Percentiles rank a stretch among this genome's conserved stretches.
Conservation (phyloP, 2,888 invertebrate genomes). For the Zhengitettix transpicula region DNA sequence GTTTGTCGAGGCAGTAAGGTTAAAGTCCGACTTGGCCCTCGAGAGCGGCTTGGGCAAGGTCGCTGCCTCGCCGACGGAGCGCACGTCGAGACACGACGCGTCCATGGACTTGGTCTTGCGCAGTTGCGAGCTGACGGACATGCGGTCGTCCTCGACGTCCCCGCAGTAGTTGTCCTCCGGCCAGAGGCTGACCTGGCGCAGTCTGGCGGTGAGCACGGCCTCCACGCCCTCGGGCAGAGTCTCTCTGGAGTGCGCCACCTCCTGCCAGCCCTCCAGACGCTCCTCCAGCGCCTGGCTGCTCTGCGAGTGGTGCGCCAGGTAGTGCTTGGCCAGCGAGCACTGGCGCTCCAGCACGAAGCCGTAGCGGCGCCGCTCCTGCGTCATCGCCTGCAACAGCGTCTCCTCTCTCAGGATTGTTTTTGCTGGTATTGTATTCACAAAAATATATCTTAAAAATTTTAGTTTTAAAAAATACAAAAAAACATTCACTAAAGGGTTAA, state of each 20-base stretch:
- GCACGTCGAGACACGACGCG: constrained; percentile 70
- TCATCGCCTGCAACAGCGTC: constrained; percentile 67
- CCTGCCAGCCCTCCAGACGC: constrained; percentile 77
- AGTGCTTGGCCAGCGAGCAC: constrained; percentile 79
- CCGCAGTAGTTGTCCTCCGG: too few species aligned
- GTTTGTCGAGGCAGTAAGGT: constrained; percentile 58
- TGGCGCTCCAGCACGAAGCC: constrained; percentile 83
- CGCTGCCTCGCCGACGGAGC: constrained; percentile 24
- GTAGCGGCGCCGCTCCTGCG: constrained; percentile 77
- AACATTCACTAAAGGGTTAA: too few species aligned
- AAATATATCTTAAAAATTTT: too few species aligned
- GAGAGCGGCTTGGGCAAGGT: constrained; percentile 41
- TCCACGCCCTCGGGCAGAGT: constrained; percentile 65
- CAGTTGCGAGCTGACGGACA: constrained; percentile 60
- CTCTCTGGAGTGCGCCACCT: constrained; percentile 72
- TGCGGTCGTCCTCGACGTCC: constrained; percentile 36
- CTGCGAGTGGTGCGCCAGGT: constrained; percentile 70
- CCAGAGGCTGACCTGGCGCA: constrained; percentile 64
- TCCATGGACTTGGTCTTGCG: constrained; percentile 80
- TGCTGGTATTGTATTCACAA: too few species aligned
- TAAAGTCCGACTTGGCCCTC: constrained; percentile 76
- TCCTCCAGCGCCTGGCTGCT: constrained; percentile 63
- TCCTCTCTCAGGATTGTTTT: too few species aligned
- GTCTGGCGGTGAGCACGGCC: constrained; percentile 61
- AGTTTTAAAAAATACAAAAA: too few species aligned